Conservation (phyloP, 2,888 invertebrate species). For the Temnothorax unifasciatus region DNA sequence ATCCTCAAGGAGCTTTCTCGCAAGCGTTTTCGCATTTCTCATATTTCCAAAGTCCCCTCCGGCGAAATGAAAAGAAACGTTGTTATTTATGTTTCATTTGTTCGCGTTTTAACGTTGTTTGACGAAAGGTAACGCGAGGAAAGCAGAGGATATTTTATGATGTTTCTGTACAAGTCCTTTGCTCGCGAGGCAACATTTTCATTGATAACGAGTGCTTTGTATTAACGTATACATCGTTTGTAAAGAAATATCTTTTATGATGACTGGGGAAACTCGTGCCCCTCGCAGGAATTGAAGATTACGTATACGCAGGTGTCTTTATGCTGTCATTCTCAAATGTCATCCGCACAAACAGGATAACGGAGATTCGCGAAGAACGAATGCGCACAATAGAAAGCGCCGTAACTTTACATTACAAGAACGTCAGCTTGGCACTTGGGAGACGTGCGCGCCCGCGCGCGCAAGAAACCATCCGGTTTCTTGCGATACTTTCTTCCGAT, state of each 20-base stretch:
- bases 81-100: constrained; percentile 46
- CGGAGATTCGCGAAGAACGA: not conserved
- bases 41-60: constrained; percentile 17
- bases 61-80: constrained; percentile 42
- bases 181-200: not conserved
- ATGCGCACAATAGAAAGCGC: constrained; percentile 26
- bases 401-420: constrained; percentile 25
- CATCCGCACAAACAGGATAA: not conserved
- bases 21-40: constrained; percentile 26
- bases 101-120: constrained; percentile 16
- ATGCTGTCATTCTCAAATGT: constrained; percentile 24
- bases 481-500: constrained; percentile 48
- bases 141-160: not conserved
- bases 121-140: not conserved
- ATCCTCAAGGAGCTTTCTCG: constrained; percentile 46
- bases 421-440: constrained; percentile 12
- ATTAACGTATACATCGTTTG: not conserved
- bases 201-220: constrained; percentile 3
- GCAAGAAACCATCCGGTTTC: constrained; percentile 28
- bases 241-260: not conserved
- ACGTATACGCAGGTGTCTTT: constrained; percentile 9
- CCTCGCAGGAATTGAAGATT: not conserved
- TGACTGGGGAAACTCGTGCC: not conserved
- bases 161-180: not conserved
- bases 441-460: no score